phyloP scores from a whole-genome alignment of 2,888 invertebrate genomes.

The Erpobdella octoculata region DNA sequence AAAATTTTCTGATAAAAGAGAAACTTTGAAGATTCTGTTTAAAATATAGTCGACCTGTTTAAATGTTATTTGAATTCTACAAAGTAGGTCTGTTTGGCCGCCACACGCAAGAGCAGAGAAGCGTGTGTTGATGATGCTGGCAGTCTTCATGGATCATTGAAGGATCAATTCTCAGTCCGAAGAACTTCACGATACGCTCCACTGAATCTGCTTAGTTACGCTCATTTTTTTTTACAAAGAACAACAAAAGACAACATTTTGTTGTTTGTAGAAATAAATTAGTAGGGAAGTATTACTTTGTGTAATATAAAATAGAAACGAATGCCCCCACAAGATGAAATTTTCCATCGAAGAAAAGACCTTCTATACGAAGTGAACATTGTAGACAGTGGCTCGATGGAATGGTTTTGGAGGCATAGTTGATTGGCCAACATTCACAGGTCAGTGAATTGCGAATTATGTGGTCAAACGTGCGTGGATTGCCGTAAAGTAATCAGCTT shows the following conservation, averaged over 20 bases:
- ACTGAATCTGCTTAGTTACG: not conserved
- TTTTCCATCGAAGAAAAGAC: not conserved
- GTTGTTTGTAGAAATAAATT: too few relatives aligned
- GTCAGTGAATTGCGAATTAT: constrained; percentile 14
- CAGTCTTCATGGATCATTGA: constrained; percentile 7
- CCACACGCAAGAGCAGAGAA: constrained; percentile 12
- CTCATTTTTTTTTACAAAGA: constrained; percentile 5
- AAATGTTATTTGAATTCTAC: too few relatives aligned
- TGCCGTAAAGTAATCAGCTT: too few relatives aligned
- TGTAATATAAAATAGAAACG: too few relatives aligned
- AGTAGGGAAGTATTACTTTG: too few relatives aligned
- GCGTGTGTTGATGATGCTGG: constrained; percentile 5
- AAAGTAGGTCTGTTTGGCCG: too few relatives aligned
- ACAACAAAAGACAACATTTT: too few relatives aligned
- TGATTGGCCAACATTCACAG: constrained; percentile 2
- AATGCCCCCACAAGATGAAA: not conserved
- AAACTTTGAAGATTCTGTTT: too few relatives aligned
- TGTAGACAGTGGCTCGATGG: too few relatives aligned
- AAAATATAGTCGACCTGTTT: too few relatives aligned
- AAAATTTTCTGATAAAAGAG: too few relatives aligned
- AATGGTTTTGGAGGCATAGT: too few relatives aligned
- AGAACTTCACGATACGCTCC: not conserved
- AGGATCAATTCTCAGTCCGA: not conserved
- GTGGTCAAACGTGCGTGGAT: constrained; percentile 16
- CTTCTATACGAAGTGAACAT: constrained; percentile 7